Conservation (phyloP, 1,140 invertebrate genomes). For the Listronotus oregonensis region DNA sequence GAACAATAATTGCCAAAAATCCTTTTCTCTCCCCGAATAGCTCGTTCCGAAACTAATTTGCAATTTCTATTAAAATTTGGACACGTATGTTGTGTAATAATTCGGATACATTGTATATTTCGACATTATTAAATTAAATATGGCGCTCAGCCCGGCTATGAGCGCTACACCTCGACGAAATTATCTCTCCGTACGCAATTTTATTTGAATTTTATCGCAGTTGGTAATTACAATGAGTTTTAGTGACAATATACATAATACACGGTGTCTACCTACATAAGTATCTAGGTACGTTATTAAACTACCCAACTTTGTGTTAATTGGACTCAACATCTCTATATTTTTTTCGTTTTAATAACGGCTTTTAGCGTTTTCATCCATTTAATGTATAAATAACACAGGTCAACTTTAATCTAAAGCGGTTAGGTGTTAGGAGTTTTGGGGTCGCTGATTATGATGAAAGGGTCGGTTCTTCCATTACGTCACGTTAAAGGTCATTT, state of each 20-base stretch:
- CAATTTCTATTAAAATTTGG: slow-evolving; percentile 35
- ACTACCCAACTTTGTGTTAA: slow-evolving; percentile 32
- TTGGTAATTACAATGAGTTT: slow-evolving; percentile 33
- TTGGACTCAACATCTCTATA: slow-evolving; percentile 26
- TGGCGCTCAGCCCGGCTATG: slow-evolving; percentile 23
- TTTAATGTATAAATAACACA: too few species aligned
- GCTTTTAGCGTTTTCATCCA: too few species aligned
- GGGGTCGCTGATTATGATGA: too few species aligned
- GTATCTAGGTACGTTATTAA: slow-evolving; percentile 29
- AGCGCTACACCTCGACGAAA: slow-evolving; percentile 20
- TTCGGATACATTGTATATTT: slow-evolving; percentile 38
- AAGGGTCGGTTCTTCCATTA: too few species aligned
- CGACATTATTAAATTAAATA: slow-evolving; percentile 37
- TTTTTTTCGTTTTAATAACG: neutral
- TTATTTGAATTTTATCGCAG: slow-evolving; percentile 35
- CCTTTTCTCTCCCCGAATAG: slow-evolving; percentile 2
- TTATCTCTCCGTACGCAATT: slow-evolving; percentile 18
- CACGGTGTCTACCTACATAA: slow-evolving; percentile 9
- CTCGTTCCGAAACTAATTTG: slow-evolving; percentile 25
- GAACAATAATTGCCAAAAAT: slow-evolving; percentile 16
- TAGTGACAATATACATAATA: slow-evolving; percentile 32
- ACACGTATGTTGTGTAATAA: slow-evolving; percentile 36
- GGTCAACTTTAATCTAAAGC: too few species aligned
- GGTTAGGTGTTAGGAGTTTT: too few species aligned
- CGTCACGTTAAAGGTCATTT: too few species aligned